Percentiles rank a stretch among this genome's conserved stretches.
Evolutionary conservation across 1,140 invertebrate genomes (phyloP).

Genomic region (Daktulosphaira vitifoliae): DNA sequence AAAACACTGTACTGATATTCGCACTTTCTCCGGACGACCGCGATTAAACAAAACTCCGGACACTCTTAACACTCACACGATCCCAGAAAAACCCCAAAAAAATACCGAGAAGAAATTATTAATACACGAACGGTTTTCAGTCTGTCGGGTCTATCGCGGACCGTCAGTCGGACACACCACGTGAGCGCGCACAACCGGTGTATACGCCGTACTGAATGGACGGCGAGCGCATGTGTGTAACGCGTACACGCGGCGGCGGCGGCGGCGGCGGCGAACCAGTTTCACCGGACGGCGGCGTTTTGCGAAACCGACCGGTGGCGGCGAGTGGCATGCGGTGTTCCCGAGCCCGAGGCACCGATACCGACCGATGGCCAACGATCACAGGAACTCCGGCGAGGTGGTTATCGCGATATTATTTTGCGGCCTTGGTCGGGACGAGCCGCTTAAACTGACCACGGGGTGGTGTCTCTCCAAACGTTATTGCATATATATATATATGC

Average conservation of each 20-base stretch:
- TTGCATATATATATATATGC: too few species aligned
- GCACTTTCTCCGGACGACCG: too few species aligned
- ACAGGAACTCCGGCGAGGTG: not conserved
- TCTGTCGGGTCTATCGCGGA: not conserved
- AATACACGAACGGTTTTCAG: too few species aligned
- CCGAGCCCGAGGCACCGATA: not conserved
- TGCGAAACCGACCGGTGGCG: conserved; percentile 1
- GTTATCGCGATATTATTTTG: too few species aligned
- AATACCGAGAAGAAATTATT: too few species aligned
- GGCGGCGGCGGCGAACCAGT: conserved; percentile 21
- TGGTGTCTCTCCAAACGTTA: not conserved
- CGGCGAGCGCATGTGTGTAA: not conserved
- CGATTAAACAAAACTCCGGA: too few species aligned
- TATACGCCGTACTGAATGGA: conserved; percentile 15
- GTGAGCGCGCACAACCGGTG: conserved; percentile 17
- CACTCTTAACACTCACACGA: too few species aligned
- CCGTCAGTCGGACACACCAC: not conserved
- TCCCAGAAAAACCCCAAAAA: too few species aligned
- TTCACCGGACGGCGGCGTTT: conserved; percentile 8
- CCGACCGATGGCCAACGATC: conserved; percentile 9
- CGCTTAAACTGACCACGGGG: not conserved
- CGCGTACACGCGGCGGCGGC: not conserved
- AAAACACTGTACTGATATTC: too few species aligned
- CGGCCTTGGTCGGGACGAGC: not conserved
- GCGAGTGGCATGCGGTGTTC: not conserved